phyloP scores from a whole-genome alignment of 2,113 vertebrate species.

The Clarias macrocephalus region DNA sequence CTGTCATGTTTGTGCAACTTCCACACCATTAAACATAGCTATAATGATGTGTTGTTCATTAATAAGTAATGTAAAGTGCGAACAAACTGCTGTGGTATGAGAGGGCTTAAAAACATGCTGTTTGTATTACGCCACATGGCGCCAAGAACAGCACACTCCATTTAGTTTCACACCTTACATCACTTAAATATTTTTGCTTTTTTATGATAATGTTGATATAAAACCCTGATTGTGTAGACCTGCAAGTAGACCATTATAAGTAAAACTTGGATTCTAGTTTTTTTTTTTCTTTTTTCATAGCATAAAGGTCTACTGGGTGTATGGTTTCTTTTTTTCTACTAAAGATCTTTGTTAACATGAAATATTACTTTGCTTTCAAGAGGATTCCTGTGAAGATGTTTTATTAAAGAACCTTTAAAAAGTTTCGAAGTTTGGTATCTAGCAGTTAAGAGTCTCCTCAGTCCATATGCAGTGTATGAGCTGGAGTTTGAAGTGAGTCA shows the following conservation, averaged over 20 bases:
- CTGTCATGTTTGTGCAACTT: not conserved
- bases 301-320: not conserved
- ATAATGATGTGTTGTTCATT: not conserved
- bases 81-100: not conserved
- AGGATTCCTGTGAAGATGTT: not conserved
- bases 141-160: not conserved
- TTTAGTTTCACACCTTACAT: not conserved
- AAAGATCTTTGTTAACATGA: not conserved
- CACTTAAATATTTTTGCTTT: not conserved
- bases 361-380: not conserved
- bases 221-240: not conserved
- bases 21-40: not conserved
- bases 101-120: not conserved
- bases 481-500: conserved; percentile 2
- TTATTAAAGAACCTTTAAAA: not conserved
- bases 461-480: conserved; percentile 7
- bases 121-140: not conserved
- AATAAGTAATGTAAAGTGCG: not conserved
- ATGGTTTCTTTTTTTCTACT: not conserved
- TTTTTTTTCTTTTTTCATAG: not conserved
- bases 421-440: conserved; percentile 7
- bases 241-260: not conserved
- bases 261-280: not conserved
- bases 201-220: not conserved
- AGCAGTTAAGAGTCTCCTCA: conserved; percentile 1